Conservation (phyloP, 2,797 vertebrate genomes). For the Acanthurus lineatus region DNA sequence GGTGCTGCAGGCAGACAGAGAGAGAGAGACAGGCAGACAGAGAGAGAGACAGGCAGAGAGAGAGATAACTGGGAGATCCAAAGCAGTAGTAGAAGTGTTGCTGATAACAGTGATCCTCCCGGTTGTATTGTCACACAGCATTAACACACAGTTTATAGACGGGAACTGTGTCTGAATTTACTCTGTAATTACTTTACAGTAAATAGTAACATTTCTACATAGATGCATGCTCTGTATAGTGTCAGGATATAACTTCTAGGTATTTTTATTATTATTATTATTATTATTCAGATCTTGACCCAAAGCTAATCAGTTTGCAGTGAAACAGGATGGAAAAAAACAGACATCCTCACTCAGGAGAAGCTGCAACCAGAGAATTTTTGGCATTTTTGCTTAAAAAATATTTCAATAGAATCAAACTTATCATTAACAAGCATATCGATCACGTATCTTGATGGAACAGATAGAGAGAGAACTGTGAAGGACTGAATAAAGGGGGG, state of each 20-base stretch:
- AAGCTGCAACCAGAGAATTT: background rate
- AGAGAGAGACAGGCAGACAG: constrained; percentile 17
- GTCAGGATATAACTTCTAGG: too few relatives aligned
- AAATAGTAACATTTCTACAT: background rate
- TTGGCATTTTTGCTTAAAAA: background rate
- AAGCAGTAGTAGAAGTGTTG: constrained; percentile 19
- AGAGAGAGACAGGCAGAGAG: constrained; percentile 11
- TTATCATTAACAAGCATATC: too few relatives aligned
- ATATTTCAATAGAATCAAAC: too few relatives aligned
- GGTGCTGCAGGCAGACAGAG: constrained; percentile 37
- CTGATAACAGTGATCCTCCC: constrained; percentile 30
- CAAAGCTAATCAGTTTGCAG: background rate
- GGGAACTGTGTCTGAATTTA: background rate
- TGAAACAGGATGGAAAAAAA: background rate
- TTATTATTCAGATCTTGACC: background rate
- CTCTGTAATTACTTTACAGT: background rate
- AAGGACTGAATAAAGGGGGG: background rate
- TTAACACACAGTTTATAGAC: constrained; percentile 7
- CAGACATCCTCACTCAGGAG: background rate
- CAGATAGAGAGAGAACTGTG: too few relatives aligned
- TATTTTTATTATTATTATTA: too few relatives aligned
- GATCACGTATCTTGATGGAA: too few relatives aligned
- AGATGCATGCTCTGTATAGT: background rate
- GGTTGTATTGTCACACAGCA: constrained; percentile 3
- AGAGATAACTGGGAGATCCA: constrained; percentile 20